phyloP scores from a whole-genome alignment of 2,888 invertebrate genomes.

The Pyralis farinalis region DNA sequence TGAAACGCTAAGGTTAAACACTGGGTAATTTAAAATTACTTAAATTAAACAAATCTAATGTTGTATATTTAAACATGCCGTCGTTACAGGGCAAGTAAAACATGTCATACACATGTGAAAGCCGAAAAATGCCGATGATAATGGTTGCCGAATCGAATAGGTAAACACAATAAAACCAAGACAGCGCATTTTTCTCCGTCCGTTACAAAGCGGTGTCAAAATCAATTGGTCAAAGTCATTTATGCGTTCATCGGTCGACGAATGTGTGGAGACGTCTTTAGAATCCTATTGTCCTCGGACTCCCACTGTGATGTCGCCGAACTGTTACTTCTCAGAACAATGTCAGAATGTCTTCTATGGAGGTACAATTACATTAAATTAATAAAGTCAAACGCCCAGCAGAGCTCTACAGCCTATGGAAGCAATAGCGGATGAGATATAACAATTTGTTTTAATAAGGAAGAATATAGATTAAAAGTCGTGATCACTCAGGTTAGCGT shows the following conservation, averaged over 20 bases:
- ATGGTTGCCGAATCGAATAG: conserved; percentile 30
- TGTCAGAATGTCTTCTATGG: no score
- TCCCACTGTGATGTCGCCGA: conserved; percentile 62
- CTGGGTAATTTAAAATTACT: conserved; percentile 22
- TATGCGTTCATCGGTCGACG: conserved; percentile 50
- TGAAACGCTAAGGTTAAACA: conserved; percentile 42
- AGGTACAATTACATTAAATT: no score
- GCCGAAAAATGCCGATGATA: conserved; percentile 29
- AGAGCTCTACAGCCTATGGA: conserved; percentile 15
- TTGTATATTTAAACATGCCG: not conserved
- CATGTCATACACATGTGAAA: not conserved
- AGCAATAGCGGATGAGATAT: conserved; percentile 21
- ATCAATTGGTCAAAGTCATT: conserved; percentile 76
- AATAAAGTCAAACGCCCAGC: no score
- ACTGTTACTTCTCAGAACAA: conserved; percentile 38
- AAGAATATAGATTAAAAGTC: conserved; percentile 38
- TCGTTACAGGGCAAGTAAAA: no score
- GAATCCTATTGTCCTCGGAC: conserved; percentile 56
- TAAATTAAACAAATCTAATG: conserved; percentile 4
- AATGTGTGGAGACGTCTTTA: conserved; percentile 48
- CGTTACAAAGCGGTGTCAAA: conserved; percentile 59
- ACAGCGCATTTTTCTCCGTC: conserved; percentile 37
- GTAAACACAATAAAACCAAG: conserved; percentile 40
- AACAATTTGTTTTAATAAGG: conserved; percentile 32
- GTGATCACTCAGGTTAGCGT: conserved; percentile 48